phyloP scores from a whole-genome alignment of 2,797 vertebrate genomes.

The Galago senegalensis region DNA sequence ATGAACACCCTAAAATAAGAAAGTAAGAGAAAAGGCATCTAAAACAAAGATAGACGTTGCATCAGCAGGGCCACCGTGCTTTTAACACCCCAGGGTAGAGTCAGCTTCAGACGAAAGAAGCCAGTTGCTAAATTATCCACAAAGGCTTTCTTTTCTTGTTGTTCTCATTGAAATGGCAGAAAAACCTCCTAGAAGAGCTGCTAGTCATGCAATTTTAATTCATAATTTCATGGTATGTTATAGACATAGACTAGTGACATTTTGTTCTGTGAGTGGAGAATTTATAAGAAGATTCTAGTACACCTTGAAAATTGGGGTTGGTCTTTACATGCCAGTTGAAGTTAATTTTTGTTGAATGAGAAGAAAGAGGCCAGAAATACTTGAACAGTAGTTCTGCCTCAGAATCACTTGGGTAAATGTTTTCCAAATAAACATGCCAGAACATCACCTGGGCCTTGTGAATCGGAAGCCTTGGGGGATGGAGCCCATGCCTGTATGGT shows the following conservation, averaged over 20 bases:
- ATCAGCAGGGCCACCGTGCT: background rate
- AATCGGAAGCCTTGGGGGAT: slow-evolving; percentile 6
- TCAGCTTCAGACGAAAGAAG: slow-evolving; percentile 33
- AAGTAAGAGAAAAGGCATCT: background rate
- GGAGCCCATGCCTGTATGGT: background rate
- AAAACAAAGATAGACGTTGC: slow-evolving; percentile 16
- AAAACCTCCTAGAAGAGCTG: background rate
- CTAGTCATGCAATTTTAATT: background rate
- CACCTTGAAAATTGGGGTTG: background rate
- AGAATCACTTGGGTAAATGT: background rate
- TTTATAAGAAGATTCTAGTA: background rate
- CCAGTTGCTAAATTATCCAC: background rate
- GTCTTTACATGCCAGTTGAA: background rate
- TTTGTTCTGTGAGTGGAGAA: background rate
- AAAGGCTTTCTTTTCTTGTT: background rate
- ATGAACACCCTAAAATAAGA: background rate
- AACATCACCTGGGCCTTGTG: background rate
- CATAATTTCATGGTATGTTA: background rate
- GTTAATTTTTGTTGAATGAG: background rate
- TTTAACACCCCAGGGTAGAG: background rate
- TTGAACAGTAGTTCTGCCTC: slow-evolving; percentile 12
- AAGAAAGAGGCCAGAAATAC: slow-evolving; percentile 37
- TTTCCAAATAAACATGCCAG: slow-evolving; percentile 52
- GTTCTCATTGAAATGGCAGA: slow-evolving; percentile 4
- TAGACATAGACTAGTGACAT: background rate